Evolutionary conservation across 2,888 invertebrate genomes (phyloP).

Genomic region (Drosophila kanekoi): DNA sequence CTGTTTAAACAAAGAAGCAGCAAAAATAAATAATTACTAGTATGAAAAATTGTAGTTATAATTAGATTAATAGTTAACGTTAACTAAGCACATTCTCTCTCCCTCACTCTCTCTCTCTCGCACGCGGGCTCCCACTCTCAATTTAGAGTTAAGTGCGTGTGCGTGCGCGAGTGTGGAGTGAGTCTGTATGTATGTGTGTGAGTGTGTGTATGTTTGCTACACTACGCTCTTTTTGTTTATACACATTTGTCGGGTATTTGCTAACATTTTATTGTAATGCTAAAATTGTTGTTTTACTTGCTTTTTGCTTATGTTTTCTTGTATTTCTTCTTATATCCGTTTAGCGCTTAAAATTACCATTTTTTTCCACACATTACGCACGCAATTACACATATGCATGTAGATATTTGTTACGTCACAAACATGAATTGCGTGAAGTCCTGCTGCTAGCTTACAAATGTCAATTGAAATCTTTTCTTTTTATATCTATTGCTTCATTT

Average conservation of each 20-base stretch:
- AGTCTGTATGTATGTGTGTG: slow-evolving; percentile 4
- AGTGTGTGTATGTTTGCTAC: slow-evolving; percentile 40
- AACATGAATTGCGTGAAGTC: slow-evolving; percentile 33
- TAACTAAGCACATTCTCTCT: slow-evolving; percentile 67
- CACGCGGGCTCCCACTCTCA: background rate
- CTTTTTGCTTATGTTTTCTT: slow-evolving; percentile 9
- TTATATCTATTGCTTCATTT: slow-evolving; percentile 36
- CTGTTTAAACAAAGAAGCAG: slow-evolving; percentile 60
- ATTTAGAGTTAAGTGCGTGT: slow-evolving; percentile 1
- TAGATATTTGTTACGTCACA: slow-evolving; percentile 21
- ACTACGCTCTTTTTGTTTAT: slow-evolving; percentile 67
- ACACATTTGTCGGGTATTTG: slow-evolving; percentile 60
- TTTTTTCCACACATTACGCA: slow-evolving; percentile 29
- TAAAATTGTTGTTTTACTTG: slow-evolving; percentile 28
- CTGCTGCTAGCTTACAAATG: slow-evolving; percentile 33
- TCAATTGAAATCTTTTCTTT: slow-evolving; percentile 20
- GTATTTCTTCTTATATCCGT: slow-evolving; percentile 12
- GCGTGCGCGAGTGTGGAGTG: background rate
- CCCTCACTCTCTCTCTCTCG: background rate
- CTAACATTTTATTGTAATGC: slow-evolving; percentile 58
- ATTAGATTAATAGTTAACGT: slow-evolving; percentile 60
- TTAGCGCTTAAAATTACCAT: slow-evolving; percentile 38
- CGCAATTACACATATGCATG: slow-evolving; percentile 26
- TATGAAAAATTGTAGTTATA: slow-evolving; percentile 52
- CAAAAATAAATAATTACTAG: slow-evolving; percentile 70